Evolutionary conservation across 2,888 invertebrate species (phyloP).

Genomic region (Callosobruchus maculatus): DNA sequence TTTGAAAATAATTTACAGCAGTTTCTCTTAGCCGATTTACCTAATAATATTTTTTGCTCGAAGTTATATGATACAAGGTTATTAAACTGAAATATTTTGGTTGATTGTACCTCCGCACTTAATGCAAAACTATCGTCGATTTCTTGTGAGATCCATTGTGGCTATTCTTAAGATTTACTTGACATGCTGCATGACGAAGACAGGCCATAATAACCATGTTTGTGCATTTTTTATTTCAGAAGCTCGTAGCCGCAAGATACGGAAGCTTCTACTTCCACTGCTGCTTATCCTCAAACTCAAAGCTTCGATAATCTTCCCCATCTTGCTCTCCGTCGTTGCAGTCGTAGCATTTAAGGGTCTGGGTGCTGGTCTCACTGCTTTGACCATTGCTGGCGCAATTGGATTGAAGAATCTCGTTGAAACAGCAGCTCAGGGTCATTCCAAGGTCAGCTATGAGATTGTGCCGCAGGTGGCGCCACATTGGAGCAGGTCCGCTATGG

Average conservation of each 20-base stretch:
- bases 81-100: no score
- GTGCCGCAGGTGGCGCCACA: constrained; percentile 39
- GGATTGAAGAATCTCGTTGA: constrained; percentile 43
- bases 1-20: no score
- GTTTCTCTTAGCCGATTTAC: no score
- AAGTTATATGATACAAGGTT: no score
- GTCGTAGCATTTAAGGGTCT: constrained; percentile 64
- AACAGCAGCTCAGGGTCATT: constrained; percentile 22
- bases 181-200: no score
- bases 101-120: no score
- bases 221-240: constrained; percentile 45
- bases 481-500: constrained; percentile 33
- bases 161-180: no score
- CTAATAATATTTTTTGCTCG: no score
- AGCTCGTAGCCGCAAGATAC: constrained; percentile 58
- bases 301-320: constrained; percentile 58
- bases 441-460: constrained; percentile 43
- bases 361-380: constrained; percentile 59
- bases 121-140: no score
- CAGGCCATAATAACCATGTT: no score
- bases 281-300: constrained; percentile 61
- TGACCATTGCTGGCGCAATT: constrained; percentile 55
- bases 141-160: no score
- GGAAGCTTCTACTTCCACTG: constrained; percentile 60
- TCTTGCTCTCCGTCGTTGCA: constrained; percentile 58